These are phyloP conservation scores for Melitaea cinxia DNA, from an alignment of 1,140 invertebrate species.

Conservation along the genomic window DNA sequence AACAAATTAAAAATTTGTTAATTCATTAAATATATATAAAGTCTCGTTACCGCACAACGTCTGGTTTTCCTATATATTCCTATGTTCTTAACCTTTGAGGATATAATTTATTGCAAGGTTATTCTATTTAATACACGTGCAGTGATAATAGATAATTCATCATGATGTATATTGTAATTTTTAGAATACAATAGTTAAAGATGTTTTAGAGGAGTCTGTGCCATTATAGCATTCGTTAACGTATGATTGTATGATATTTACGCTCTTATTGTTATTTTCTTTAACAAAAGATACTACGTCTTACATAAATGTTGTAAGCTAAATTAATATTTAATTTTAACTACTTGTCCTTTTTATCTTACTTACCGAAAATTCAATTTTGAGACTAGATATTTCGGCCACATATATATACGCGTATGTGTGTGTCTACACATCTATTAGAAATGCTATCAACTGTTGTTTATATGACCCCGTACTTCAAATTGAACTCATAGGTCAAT, in stretches of 20 bases:
- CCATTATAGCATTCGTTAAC: neutral
- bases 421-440: too few relatives aligned
- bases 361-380: too few relatives aligned
- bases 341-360: too few relatives aligned
- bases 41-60: neutral
- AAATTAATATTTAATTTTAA: too few relatives aligned
- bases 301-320: too few relatives aligned
- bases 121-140: conserved; percentile 42
- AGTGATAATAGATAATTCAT: conserved; percentile 23
- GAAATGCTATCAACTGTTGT: too few relatives aligned
- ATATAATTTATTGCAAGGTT: conserved; percentile 23
- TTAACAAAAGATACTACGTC: too few relatives aligned
- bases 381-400: too few relatives aligned
- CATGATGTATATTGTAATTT: conserved; percentile 5
- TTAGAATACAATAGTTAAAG: neutral
- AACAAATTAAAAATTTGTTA: neutral
- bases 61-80: neutral
- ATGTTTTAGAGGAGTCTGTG: neutral
- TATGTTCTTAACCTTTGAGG: neutral
- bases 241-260: neutral
- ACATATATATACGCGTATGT: too few relatives aligned
- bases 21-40: neutral
- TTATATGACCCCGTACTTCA: too few relatives aligned
- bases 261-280: conserved; percentile 9
- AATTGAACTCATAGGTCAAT: too few relatives aligned